Percentiles rank a stretch among this genome's conserved stretches.
Evolutionary conservation across 2,113 vertebrate genomes (phyloP).

Genomic region (Eupsittula cactorum): DNA sequence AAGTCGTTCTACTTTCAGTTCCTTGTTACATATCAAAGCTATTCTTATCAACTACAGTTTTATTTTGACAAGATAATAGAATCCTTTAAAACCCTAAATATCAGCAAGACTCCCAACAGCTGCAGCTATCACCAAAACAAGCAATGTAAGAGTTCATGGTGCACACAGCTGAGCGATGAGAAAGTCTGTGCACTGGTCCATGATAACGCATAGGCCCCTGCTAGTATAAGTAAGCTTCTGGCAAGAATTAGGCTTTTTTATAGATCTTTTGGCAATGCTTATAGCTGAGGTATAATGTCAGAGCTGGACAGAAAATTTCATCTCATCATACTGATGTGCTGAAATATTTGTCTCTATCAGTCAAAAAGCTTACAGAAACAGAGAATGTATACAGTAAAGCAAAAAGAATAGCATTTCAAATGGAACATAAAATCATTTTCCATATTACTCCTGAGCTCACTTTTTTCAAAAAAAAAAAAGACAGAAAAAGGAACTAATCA

Average conservation of each 20-base stretch:
- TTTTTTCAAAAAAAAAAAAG: not conserved
- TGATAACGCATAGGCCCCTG: not conserved
- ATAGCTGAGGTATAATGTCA: not conserved
- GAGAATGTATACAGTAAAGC: not conserved
- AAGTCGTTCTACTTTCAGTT: not conserved
- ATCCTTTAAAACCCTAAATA: not conserved
- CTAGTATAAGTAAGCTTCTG: not conserved
- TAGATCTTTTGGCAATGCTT: not conserved
- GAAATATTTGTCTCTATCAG: not conserved
- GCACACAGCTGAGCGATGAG: not conserved
- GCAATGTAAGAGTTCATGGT: not conserved
- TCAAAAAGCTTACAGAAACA: not conserved
- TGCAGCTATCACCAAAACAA: not conserved
- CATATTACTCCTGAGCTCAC: not conserved
- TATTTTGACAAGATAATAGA: not conserved
- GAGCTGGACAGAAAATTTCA: not conserved
- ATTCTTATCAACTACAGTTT: not conserved
- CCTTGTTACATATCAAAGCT: not conserved
- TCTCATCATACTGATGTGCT: not conserved
- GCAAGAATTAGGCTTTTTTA: not conserved
- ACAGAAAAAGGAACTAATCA: not conserved
- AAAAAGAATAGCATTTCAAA: not conserved
- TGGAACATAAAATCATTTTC: not conserved
- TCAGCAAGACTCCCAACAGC: not conserved
- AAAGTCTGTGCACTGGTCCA: not conserved